Conservation (phyloP, 2,113 vertebrate species). For the Donacobius atricapilla region DNA sequence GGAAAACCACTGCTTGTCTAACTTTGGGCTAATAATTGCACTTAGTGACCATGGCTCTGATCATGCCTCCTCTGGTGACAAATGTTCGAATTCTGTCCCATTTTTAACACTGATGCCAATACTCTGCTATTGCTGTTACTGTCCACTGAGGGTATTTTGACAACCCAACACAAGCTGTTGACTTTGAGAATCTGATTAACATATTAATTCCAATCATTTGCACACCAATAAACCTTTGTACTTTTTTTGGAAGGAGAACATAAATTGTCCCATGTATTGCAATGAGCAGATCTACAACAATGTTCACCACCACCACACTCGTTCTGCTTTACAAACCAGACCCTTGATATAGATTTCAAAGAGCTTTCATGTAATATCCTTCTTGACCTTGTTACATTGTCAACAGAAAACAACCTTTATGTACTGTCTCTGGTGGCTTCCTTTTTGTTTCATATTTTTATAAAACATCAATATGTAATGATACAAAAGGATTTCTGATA, state of each 20-base stretch:
- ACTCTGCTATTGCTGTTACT: background rate
- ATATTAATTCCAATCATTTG: background rate
- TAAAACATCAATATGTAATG: background rate
- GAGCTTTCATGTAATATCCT: background rate
- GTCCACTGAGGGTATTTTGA: background rate
- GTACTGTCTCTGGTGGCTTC: conserved; percentile 22
- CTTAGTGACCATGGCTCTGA: too few relatives aligned
- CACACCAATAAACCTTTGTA: background rate
- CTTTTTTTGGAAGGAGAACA: background rate
- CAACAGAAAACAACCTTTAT: conserved; percentile 34
- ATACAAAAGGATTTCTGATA: conserved; percentile 39
- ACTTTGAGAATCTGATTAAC: background rate
- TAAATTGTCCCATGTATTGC: background rate
- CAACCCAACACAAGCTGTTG: background rate
- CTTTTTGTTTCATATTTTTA: background rate
- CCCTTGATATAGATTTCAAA: conserved; percentile 29
- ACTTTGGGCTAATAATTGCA: background rate
- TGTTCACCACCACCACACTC: background rate
- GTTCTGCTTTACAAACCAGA: background rate
- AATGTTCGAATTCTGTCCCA: background rate
- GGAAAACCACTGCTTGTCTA: background rate
- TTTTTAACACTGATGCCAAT: background rate
- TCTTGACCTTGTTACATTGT: conserved; percentile 33
- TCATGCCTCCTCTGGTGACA: background rate
- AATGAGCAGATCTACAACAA: background rate